A percentile compares a stretch with the other conserved stretches of the same genome.
phyloP scores from a whole-genome alignment of 2,797 vertebrate genomes.

The Lutjanus argentimaculatus region DNA sequence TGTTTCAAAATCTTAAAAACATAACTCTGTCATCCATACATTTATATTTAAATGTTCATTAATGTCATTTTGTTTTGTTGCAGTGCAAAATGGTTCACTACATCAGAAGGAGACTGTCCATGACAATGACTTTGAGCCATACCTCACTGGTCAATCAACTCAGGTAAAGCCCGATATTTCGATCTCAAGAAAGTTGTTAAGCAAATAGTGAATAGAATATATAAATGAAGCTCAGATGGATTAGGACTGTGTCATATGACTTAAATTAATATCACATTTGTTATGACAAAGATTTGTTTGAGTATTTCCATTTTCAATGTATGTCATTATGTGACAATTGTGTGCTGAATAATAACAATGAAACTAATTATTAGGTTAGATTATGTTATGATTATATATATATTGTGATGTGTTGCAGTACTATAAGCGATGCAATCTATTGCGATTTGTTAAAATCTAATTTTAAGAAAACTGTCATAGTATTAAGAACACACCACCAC shows the following conservation, averaged over 20 bases:
- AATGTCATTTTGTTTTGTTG: constrained; percentile 67
- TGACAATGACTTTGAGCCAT: constrained; percentile 97
- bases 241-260: not conserved
- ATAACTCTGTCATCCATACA: not conserved
- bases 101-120: constrained; percentile 97
- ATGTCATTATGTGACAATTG: not conserved
- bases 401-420: no score
- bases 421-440: no score
- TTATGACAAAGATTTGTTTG: not conserved
- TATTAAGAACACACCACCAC: no score
- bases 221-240: not conserved
- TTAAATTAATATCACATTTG: not conserved
- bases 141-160: constrained; percentile 95
- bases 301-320: not conserved
- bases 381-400: no score
- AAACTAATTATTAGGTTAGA: no score
- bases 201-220: not conserved
- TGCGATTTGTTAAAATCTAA: no score
- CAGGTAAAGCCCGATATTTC: constrained; percentile 86
- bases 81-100: constrained; percentile 97
- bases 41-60: constrained; percentile 26
- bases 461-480: no score
- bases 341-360: not conserved
- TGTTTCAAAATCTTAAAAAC: not conserved
- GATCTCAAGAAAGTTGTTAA: not conserved